Evolutionary conservation across 2,797 vertebrate genomes (phyloP).

Genomic region (Sebastes vulpes): DNA sequence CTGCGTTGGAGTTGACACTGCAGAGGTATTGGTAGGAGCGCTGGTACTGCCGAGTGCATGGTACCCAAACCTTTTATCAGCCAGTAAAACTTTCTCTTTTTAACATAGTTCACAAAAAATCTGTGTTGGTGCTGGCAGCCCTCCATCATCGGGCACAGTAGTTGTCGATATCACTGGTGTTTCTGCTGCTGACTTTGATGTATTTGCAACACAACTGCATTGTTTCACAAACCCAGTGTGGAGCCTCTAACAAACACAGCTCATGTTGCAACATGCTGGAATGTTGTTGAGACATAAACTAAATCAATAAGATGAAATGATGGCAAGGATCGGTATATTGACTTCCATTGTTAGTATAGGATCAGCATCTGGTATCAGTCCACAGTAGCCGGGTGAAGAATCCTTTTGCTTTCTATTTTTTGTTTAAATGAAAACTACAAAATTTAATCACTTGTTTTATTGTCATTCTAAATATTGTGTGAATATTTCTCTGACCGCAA

Average conservation of each 20-base stretch:
- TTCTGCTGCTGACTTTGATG: not conserved
- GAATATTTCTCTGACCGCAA: not conserved
- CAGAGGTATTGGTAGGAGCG: not conserved
- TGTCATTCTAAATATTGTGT: not conserved
- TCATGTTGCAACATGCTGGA: not conserved
- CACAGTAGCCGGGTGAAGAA: not conserved
- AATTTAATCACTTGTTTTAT: not conserved
- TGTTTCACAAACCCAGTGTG: not conserved
- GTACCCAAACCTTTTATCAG: not conserved
- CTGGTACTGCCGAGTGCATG: not conserved
- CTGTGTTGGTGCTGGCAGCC: not conserved
- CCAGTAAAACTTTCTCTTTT: not conserved
- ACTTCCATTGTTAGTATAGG: not conserved
- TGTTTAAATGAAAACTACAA: not conserved
- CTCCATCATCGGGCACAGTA: not conserved
- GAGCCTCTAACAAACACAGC: not conserved
- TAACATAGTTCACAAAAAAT: not conserved
- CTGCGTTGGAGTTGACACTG: constrained; percentile 15
- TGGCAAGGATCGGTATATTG: not conserved
- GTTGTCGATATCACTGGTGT: not conserved
- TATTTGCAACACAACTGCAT: not conserved
- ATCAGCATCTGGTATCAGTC: not conserved
- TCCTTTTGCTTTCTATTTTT: not conserved
- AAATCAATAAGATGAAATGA: not conserved
- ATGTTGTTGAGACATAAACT: not conserved